A percentile compares a stretch with the other conserved stretches of the same genome.
Conservation (phyloP, 2,797 vertebrate species). For the Lophura swinhoii region DNA sequence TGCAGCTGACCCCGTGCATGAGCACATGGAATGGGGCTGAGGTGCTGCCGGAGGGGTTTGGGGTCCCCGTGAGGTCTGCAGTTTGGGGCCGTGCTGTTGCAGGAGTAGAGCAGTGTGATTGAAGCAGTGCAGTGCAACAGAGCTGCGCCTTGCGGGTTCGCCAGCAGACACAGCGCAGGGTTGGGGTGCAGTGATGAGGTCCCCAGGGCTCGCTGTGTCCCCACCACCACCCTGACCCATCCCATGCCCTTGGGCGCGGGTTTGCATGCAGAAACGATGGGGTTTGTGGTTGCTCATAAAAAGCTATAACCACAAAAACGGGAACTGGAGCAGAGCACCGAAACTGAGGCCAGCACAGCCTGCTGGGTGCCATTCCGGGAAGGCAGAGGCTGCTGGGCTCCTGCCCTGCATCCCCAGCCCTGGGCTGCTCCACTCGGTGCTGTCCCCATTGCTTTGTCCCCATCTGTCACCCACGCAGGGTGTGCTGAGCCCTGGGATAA, state of each 20-base stretch:
- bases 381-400: background rate
- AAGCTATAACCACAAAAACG: conserved; percentile 1
- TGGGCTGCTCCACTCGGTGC: rapidly evolving
- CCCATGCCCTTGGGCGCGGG: rapidly evolving
- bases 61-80: background rate
- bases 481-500: rapidly evolving
- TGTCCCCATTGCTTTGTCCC: rapidly evolving
- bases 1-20: background rate
- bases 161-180: background rate
- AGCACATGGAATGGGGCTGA: background rate
- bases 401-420: rapidly evolving
- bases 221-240: background rate
- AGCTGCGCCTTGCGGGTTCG: background rate
- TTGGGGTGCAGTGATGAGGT: background rate
- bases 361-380: background rate
- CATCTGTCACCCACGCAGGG: rapidly evolving
- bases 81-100: background rate
- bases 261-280: background rate
- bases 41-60: background rate
- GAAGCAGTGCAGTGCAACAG: too few relatives aligned
- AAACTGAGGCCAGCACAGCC: background rate
- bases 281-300: conserved; percentile 54
- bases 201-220: rapidly evolving
- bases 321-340: conserved; percentile 1
- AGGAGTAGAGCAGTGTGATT: background rate